phyloP scores from a whole-genome alignment of 2,888 invertebrate species.

The Eurytoma adleriae region DNA sequence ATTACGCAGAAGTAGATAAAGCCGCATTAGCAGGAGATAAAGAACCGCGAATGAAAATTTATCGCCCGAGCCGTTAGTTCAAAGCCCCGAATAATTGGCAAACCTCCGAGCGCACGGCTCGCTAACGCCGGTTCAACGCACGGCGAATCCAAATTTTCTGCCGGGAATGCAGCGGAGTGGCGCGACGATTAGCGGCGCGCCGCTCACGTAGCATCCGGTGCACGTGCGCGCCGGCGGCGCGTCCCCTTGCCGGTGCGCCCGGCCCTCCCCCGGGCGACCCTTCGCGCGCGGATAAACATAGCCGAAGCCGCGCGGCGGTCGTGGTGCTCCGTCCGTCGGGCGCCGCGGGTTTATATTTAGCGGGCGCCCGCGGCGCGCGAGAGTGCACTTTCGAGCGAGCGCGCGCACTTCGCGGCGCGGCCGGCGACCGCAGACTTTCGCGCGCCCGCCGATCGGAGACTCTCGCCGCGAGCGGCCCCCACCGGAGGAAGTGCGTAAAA shows the following conservation, averaged over 20 bases:
- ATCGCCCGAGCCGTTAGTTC: too few species aligned
- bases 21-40: too few species aligned
- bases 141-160: neutral
- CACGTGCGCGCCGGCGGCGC: conserved; percentile 4
- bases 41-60: too few species aligned
- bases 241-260: neutral
- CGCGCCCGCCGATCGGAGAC: conserved; percentile 6
- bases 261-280: conserved; percentile 4
- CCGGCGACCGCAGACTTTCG: conserved; percentile 41
- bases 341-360: conserved; percentile 53
- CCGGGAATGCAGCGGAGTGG: neutral
- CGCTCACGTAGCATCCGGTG: neutral
- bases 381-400: conserved; percentile 53
- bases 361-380: conserved; percentile 27
- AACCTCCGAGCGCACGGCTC: neutral
- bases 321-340: conserved; percentile 32
- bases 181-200: conserved; percentile 2
- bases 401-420: neutral
- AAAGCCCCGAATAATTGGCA: conserved; percentile 5
- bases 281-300: conserved; percentile 51
- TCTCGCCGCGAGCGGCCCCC: neutral
- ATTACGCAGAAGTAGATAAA: too few species aligned
- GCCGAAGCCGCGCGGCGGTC: conserved; percentile 17
- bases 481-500: conserved; percentile 9
- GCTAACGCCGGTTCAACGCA: conserved; percentile 22